phyloP scores from a whole-genome alignment of 1,140 invertebrate species.

The Lepidurus apus region DNA sequence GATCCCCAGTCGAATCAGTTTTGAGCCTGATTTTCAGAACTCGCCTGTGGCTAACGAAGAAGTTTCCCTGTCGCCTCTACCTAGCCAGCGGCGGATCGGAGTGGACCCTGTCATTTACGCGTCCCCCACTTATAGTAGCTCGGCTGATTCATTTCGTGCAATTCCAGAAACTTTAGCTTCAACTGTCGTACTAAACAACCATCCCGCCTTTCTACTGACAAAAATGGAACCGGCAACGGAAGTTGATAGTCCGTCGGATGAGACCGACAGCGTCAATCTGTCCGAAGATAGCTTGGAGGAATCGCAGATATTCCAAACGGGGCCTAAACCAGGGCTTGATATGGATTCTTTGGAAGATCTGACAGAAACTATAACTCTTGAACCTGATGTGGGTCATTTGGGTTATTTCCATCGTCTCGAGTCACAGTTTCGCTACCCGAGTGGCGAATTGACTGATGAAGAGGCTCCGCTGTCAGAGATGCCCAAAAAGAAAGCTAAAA shows the following conservation, averaged over 20 bases:
- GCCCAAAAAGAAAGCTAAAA: background rate
- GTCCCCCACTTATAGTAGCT: background rate
- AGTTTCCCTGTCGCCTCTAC: background rate
- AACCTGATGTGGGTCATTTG: background rate
- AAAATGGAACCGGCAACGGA: background rate
- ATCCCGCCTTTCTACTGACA: background rate
- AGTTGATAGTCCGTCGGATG: background rate
- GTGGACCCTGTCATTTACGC: background rate
- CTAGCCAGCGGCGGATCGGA: background rate
- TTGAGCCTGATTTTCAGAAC: background rate
- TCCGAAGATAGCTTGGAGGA: conserved; percentile 4
- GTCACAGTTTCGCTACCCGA: background rate
- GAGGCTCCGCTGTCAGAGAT: background rate
- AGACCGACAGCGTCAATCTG: background rate
- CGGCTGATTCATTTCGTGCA: background rate
- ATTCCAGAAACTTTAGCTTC: background rate
- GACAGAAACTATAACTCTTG: background rate
- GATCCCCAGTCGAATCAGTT: background rate
- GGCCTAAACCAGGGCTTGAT: background rate
- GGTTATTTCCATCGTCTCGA: background rate
- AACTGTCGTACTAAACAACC: background rate
- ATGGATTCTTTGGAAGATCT: background rate
- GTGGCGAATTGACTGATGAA: background rate
- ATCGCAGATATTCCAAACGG: background rate
- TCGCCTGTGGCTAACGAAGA: background rate